Evolutionary conservation across 2,797 vertebrate genomes (phyloP), one percentile per base, ranked within the genome.

Genomic region (Notolabrus celidotus): DNA sequence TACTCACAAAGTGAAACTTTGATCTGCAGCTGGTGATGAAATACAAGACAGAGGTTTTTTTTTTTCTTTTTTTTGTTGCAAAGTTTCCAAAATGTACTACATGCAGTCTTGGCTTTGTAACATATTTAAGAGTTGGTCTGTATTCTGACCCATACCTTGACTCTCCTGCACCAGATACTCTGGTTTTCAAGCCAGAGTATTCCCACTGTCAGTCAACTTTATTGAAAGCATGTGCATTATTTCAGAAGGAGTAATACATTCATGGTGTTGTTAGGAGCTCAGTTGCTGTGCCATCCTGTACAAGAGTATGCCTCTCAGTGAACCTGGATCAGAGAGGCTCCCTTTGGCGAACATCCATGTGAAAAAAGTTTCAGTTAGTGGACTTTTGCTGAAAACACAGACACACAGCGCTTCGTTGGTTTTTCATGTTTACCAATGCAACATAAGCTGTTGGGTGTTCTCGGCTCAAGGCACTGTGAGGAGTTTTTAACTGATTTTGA

Each of bases 221-320:
- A 83, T 60, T 62, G 51, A 69, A 67, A 51, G 56, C 46, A 36
- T 16, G 15, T 60, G 56, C 10, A 1, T 50, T 79, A 77, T 51
- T 73, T 47, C 34, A 49, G 50, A 42, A 14, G 25, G 4, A 43
- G 49, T 29, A 22, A 43, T 55, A 55, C 15, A 68, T 57, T 25
- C 33, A 42, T 12, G n/a, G 36, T 47, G 43, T 31, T n/a, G 33
- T 67, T 51, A 11, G 25, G 22, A 41, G 22, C 54, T 71, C 15
- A 34, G n/a, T 7, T 53, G 47, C 41, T 34, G 22, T 41, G 10
- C 39, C 22, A 42, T 57, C 10, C 8, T 72, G 43, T 41, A 23
- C 16, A 11, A 45, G 27, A 56, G 34, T 36, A 5, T 9, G 45
- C 36, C 43, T 49, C n/a, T 34, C 47, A n/a, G 20, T 65, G 39